Evolutionary conservation across 2,797 vertebrate genomes (phyloP), one percentile per base, ranked within the genome.

Genomic region (Sus cebifrons): DNA sequence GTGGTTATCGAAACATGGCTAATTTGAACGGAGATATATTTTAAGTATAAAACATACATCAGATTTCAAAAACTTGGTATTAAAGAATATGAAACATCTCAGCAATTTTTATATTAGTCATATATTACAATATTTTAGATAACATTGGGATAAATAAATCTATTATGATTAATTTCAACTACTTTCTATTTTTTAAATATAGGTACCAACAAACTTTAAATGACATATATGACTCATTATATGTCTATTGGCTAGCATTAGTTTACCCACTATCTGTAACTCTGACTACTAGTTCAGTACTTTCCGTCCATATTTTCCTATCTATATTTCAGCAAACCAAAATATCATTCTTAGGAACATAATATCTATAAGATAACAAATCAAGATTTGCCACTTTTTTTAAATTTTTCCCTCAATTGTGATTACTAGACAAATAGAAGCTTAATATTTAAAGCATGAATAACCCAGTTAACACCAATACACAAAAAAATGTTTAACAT

Each of bases 151-250:
- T 92, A 92, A 93, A 58, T 65, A 86, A 54, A 88, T 12, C 44
- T 44, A 81, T 62, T 60, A 91, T 78, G 64, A 86, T 83, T 73
- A 73, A 86, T 84, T 87, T 56, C n/a, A 90, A 78, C 27, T 83
- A 44, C 62, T 86, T 94, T 82, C 94, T 92, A 90, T 5, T 89
- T 92, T 79, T 96, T 85, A 56, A 92, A 84, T 74, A 20, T 86
- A n/a, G 17, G 60, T 79, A 79, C 15, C 44, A 32, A 73, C 58
- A 77, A 71, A 65, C 20, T 88, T 62, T 23, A 83, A 75, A 65
- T 44, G 36, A 40, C 1, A n/a, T 29, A 68, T 11, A 10, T 49
- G 32, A 16, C 12, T 82, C 25, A 74, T 79, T 82, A 12, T 67
- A 82, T 60, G 56, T 81, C 62, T 58, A 67, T 6, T 58, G 65